Conservation (phyloP, 2,797 vertebrate species). For the Margarornis squamiger region DNA sequence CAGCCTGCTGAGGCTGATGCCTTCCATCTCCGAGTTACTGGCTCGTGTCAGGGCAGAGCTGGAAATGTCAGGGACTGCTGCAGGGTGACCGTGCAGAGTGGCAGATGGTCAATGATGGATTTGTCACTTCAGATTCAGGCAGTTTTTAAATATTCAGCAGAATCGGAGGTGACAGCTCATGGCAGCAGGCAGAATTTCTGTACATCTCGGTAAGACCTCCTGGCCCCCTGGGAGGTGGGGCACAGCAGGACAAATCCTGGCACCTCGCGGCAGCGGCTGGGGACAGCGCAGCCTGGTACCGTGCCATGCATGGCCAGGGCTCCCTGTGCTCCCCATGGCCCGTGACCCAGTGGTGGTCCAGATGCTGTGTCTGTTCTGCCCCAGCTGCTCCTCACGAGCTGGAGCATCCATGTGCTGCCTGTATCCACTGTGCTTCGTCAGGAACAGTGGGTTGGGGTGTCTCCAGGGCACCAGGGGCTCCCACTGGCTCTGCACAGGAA, state of each 20-base stretch:
- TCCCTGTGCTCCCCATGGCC: background rate
- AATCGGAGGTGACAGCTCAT: conserved; percentile 61
- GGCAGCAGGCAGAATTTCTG: conserved; percentile 56
- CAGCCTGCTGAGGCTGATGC: conserved; percentile 41
- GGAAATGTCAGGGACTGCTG: conserved; percentile 68
- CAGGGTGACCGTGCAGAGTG: conserved; percentile 62
- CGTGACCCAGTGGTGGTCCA: background rate
- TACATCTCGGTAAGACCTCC: background rate
- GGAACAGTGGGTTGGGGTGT: accelerated
- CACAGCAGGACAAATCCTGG: background rate
- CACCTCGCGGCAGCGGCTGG: background rate
- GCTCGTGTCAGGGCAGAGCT: conserved; percentile 53
- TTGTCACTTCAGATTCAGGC: conserved; percentile 66
- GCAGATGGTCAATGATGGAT: conserved; percentile 71
- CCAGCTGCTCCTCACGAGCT: background rate
- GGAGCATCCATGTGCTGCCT: background rate
- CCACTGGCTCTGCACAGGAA: accelerated
- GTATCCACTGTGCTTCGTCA: accelerated
- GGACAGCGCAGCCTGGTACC: background rate
- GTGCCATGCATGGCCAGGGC: accelerated
- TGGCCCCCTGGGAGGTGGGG: background rate
- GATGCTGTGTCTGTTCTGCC: background rate
- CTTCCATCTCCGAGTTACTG: conserved; percentile 38
- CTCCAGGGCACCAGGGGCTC: accelerated
- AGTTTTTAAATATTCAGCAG: conserved; percentile 59